Evolutionary conservation across 2,888 invertebrate species (phyloP).

Genomic region (Apamea anceps): DNA sequence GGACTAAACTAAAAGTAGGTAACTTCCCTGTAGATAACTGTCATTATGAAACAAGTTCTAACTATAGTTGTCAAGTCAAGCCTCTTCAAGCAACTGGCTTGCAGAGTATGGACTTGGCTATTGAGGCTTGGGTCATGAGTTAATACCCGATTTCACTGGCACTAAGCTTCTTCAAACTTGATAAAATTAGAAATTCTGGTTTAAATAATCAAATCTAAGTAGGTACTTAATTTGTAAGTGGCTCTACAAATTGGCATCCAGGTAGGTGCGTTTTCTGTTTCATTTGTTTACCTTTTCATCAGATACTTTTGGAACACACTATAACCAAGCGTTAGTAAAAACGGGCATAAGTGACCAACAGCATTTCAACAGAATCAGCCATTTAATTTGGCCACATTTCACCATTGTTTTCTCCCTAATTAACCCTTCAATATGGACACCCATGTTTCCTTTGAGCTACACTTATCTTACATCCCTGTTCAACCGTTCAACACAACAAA

Average conservation of each 20-base stretch:
- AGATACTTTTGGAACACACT: not conserved
- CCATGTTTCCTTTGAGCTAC: constrained; percentile 32
- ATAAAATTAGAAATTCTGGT: not conserved
- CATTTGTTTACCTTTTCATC: not conserved
- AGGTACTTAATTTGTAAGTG: not conserved
- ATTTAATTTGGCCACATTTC: constrained; percentile 14
- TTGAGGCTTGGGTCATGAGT: not conserved
- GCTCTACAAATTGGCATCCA: not conserved
- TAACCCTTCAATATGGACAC: constrained; percentile 4
- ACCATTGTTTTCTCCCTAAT: not conserved
- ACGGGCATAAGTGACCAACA: not conserved
- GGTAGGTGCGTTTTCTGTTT: not conserved
- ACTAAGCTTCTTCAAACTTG: not conserved
- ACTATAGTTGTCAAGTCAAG: not conserved
- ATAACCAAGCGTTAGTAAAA: not conserved
- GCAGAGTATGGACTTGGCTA: not conserved
- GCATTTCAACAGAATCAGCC: not conserved
- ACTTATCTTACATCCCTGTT: constrained; percentile 47
- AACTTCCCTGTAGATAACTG: not conserved
- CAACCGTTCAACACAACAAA: constrained; percentile 35
- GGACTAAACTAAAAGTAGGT: not conserved
- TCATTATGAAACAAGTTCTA: not conserved
- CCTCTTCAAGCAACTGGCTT: not conserved
- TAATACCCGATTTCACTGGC: not conserved
- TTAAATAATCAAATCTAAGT: not conserved